A percentile compares a stretch with the other conserved stretches of the same genome.
Evolutionary conservation across 2,797 vertebrate genomes (phyloP).

Genomic region (Bucorvus abyssinicus): DNA sequence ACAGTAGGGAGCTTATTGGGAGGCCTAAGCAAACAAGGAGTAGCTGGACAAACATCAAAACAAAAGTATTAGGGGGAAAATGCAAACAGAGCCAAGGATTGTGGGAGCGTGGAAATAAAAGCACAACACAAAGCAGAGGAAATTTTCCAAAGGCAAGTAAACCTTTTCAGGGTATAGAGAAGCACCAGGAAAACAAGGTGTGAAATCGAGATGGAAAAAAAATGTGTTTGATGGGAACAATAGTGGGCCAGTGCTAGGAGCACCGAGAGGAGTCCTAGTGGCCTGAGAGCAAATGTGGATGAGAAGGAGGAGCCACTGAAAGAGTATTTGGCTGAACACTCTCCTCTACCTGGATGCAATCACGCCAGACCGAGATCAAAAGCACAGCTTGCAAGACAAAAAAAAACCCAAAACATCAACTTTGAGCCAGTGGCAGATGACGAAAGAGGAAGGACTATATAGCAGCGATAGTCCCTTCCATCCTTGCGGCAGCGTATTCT

Average conservation of each 20-base stretch:
- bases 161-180: neutral
- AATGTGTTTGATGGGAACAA: neutral
- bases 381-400: neutral
- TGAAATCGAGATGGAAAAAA: neutral
- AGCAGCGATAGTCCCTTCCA: neutral
- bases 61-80: slow-evolving; percentile 44
- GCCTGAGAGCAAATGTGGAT: neutral
- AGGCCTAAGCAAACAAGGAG: slow-evolving; percentile 60
- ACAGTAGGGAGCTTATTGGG: slow-evolving; percentile 47
- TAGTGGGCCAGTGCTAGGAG: neutral
- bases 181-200: neutral
- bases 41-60: slow-evolving; percentile 64
- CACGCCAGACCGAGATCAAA: neutral
- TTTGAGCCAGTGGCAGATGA: neutral
- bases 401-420: no score
- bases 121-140: slow-evolving; percentile 24
- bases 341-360: neutral
- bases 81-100: slow-evolving; percentile 37
- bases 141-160: slow-evolving; percentile 17
- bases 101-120: slow-evolving; percentile 49
- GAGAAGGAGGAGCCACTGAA: neutral
- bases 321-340: neutral
- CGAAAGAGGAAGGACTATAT: neutral
- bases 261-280: neutral
- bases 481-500: neutral